phyloP scores from a whole-genome alignment of 2,797 vertebrate genomes.

The Molothrus ater region DNA sequence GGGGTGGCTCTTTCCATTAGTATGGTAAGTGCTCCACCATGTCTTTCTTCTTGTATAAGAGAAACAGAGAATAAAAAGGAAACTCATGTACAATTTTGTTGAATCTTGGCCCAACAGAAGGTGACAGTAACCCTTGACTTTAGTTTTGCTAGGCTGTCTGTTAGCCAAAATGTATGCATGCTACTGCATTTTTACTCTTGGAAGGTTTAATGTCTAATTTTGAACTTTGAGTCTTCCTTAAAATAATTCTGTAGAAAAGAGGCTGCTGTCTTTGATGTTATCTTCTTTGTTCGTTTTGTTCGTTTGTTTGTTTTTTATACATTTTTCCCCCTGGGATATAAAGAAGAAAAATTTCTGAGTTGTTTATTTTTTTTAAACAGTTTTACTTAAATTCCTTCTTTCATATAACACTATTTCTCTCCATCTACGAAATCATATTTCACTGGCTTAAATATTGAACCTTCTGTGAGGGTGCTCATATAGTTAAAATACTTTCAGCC shows the following conservation, averaged over 20 bases:
- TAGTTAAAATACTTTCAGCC: neutral
- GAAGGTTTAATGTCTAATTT: neutral
- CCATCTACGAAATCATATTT: neutral
- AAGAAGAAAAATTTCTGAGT: neutral
- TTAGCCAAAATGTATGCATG: neutral
- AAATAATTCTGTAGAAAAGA: slow-evolving; percentile 2
- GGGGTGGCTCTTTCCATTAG: neutral
- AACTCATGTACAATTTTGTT: neutral
- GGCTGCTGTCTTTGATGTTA: neutral
- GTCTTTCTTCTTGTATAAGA: neutral
- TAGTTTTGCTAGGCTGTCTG: neutral
- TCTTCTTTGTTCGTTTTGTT: neutral
- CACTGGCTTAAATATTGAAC: neutral
- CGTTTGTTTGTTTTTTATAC: neutral
- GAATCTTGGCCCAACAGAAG: neutral
- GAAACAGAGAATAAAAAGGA: neutral
- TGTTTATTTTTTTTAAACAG: neutral
- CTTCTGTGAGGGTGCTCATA: neutral
- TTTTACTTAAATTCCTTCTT: neutral
- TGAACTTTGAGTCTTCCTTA: slow-evolving; percentile 1
- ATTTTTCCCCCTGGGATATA: neutral
- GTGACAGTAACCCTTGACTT: neutral
- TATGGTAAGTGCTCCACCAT: neutral
- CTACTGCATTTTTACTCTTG: neutral
- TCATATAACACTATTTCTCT: neutral